Evolutionary conservation across 2,113 vertebrate species (phyloP), one percentile per base, ranked within the genome.

Genomic region (Nymphicus hollandicus): DNA sequence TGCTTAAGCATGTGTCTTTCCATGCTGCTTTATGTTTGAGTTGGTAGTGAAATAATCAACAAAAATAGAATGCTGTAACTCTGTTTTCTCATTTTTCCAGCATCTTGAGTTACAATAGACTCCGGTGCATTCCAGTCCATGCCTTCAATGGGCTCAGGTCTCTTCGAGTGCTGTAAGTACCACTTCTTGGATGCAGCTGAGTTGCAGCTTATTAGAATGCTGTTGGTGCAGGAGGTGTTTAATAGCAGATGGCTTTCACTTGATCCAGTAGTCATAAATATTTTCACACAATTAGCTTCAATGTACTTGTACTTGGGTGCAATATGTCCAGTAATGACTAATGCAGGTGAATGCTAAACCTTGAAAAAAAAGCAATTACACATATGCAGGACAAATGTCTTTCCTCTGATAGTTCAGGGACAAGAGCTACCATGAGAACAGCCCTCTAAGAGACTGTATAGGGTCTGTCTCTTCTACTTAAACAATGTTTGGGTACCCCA

Each of bases 31-130:
- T 12, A 70, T 78, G 39, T 27, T 35, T 60, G 66, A 80, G 65
- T n/a, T 53, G 72, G 46, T 15, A 56, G 52, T 22, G 88, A 68
- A 74, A 63, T 58, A 35, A 49, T 6, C 24, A 12, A 88, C 84
- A 79, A 17, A 46, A 69, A 3, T 15, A 6, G 55, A 14, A 4
- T 13, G 19, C 41, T 78, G 52, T 92, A 66, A 58, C 52, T 69
- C 1, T 49, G 11, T 76, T 91, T 69, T 97, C 60, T 81, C 65
- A 4, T 91, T 89, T 50, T 96, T 13, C 4, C 93, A 98, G 99
- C 89, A 99, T 99, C 97, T 97, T 99, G 97, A 99, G 99, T 92
- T 99, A 99, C 96, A 99, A 99, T 94, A 97, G 98, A 77, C 99
- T 99, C 28, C 98, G 98, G 14, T 99, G 99, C 97, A 98, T 99